Percentiles rank a stretch among this genome's conserved stretches.
These are phyloP conservation scores for Epinephelus awoara DNA, from an alignment of 2,797 vertebrate genomes.

Conservation along the genomic window DNA sequence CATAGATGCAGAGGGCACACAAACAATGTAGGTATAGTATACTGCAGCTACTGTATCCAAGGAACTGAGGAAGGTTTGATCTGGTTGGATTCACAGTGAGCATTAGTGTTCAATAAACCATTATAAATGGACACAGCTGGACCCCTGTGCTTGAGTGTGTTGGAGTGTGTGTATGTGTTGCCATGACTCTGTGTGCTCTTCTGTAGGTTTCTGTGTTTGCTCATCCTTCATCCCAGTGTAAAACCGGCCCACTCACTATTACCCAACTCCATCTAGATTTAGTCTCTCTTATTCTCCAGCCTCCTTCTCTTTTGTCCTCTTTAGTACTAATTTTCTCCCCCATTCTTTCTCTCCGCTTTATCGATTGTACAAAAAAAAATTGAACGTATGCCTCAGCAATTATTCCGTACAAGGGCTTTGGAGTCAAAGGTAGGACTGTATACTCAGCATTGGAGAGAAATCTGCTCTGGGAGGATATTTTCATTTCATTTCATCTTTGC, in stretches of 20 bases:
- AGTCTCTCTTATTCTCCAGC: neutral
- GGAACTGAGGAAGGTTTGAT: conserved; percentile 31
- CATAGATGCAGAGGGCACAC: conserved; percentile 6
- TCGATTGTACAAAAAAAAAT: conserved; percentile 43
- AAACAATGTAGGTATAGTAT: neutral
- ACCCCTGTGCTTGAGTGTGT: conserved; percentile 3
- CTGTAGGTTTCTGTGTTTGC: conserved; percentile 6
- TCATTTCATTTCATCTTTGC: conserved; percentile 42
- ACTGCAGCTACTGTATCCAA: conserved; percentile 14
- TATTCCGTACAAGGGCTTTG: conserved; percentile 37
- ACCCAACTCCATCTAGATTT: conserved; percentile 20
- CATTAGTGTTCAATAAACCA: conserved; percentile 57
- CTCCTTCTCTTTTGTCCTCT: conserved; percentile 9
- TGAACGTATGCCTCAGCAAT: conserved; percentile 55
- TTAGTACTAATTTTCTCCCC: conserved; percentile 16
- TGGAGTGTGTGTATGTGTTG: neutral
- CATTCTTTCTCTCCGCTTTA: conserved; percentile 20
- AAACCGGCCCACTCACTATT: conserved; percentile 11
- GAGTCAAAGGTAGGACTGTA: conserved; percentile 49
- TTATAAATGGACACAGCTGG: conserved; percentile 64
- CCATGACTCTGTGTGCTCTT: conserved; percentile 15
- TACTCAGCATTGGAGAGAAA: conserved; percentile 51
- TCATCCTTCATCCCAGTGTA: conserved; percentile 39
- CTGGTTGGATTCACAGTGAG: conserved; percentile 50
- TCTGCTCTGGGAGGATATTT: conserved; percentile 29